These are phyloP conservation scores for Eilema depressum DNA, from an alignment of 2,888 invertebrate genomes.

Conservation along the genomic window DNA sequence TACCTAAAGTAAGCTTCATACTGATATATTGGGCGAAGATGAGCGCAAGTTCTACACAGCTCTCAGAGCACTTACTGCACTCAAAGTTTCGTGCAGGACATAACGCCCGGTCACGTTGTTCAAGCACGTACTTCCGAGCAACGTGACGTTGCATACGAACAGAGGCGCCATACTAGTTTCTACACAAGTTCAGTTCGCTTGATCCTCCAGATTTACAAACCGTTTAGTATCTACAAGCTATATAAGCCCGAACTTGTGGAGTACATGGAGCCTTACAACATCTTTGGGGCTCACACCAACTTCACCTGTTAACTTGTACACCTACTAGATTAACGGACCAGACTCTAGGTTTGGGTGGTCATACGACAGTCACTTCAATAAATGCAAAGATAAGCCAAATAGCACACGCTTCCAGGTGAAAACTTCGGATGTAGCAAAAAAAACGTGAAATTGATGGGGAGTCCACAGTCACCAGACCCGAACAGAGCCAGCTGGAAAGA, in stretches of 20 bases:
- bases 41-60: conserved; percentile 9
- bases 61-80: conserved; percentile 11
- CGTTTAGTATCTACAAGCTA: background rate
- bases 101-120: conserved; percentile 12
- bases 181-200: conserved; percentile 9
- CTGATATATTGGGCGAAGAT: background rate
- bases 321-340: no score
- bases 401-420: no score
- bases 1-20: background rate
- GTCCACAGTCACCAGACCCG: no score
- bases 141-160: conserved; percentile 15
- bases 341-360: no score
- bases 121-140: conserved; percentile 30
- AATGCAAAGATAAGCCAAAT: no score
- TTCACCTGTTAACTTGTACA: no score
- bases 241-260: background rate
- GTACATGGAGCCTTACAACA: background rate
- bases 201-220: background rate
- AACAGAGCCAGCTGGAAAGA: no score
- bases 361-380: no score
- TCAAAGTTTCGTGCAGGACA: conserved; percentile 7
- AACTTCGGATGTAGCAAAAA: no score
- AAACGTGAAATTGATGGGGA: no score
- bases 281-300: no score
- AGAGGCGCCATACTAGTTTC: conserved; percentile 4